Base-by-base conservation (phyloP, 2,888 invertebrate species). In the Cactoblastis cactorum region DNA sequence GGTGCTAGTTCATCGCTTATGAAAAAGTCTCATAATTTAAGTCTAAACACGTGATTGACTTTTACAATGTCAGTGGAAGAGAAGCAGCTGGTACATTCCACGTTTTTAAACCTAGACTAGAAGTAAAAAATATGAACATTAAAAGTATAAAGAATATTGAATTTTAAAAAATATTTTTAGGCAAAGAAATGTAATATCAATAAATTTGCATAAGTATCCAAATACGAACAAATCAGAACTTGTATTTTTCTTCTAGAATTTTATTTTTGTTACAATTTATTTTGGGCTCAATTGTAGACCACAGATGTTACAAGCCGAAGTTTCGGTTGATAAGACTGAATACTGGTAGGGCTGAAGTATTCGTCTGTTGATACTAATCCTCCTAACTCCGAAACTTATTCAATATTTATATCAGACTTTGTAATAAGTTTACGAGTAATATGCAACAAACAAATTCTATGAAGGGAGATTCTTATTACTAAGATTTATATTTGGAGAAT, bases 351-450 rank as follows among this genome's bases (percentile, higher is more conserved):
- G n/a, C 17, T 37, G 37, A 48, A 48, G 37, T n/a, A 48, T 48
- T 24, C 37, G 37, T 37, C 38, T 17, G 47, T 48, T 48, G 24
- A 48, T 48, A 48, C 47, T 37, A 48, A 48, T 48, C 47, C 38
- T 8, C 24, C 28, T 28, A 43, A 43, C 28, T 43, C 14, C 9
- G 15, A 17, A 43, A 43, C 17, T 43, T 43, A 43, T 17, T n/a
- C 28, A 43, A 43, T 43, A 43, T 43, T 43, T 28, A 43, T 28
- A 43, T 43, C 43, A 15, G 17, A 43, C 43, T 43, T 43, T 28
- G 43, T 43, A 43, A 43, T 43, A 43, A 43, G 43, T 43, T 43
- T 43, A 32, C 11, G 43, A 28, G 17, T n/a, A 41, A 41, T 5
- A 35, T 35, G 34, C 15, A 35, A 33, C n/a, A 11, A 33, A 12